Base-by-base conservation (phyloP, 2,797 vertebrate genomes). In the Microhierax caerulescens region DNA sequence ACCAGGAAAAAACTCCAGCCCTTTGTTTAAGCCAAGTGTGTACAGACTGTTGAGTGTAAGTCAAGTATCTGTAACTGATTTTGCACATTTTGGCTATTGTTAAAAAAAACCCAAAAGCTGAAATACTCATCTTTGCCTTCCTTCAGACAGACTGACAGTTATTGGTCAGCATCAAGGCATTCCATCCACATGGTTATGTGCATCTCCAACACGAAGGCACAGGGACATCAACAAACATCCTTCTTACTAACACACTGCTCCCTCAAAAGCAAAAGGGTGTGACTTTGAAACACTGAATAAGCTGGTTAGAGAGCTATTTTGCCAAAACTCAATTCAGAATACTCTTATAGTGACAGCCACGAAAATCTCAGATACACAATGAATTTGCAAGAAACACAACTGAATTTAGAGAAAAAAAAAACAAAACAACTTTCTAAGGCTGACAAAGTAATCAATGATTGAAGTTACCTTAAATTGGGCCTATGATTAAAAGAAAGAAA, bases 31-130 rank as follows among this genome's bases (percentile, higher is more conserved):
- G 21, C 4, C 54, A 76, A 63, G 28, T 19, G 11, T 54, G 27
- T 19, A 37, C 5, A n/a, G 10, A 59, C 16, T 61, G 48, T 36
- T 0, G 43, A 1, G 1, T 13, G 2, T 34, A 27, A 73, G 25
- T 82, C 47, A 85, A 69, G 3, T 47, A 57, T 10, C 47, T 79
- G 17, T 54, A 85, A 61, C 3, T n/a, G 28, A 57, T 54, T 85
- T 82, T 27, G 47, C 19, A 57, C 4, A 27, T 53, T 72, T 47
- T 63, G n/a, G 8, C 23, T 41, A 50, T 4, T 37, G 9, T 41
- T n/a, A 4, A 53, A 47, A 60, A 51, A 57, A 79, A 63, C 36
- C 28, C 0, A 0, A 2, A 72, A 56, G 28, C 28, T 83, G 43
- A 90, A 90, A 67, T 67, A 51, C 13, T 76, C 10, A 69, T 54